These are phyloP conservation scores for Athetis lepigone DNA, from an alignment of 2,888 invertebrate species.

Conservation along the genomic window DNA sequence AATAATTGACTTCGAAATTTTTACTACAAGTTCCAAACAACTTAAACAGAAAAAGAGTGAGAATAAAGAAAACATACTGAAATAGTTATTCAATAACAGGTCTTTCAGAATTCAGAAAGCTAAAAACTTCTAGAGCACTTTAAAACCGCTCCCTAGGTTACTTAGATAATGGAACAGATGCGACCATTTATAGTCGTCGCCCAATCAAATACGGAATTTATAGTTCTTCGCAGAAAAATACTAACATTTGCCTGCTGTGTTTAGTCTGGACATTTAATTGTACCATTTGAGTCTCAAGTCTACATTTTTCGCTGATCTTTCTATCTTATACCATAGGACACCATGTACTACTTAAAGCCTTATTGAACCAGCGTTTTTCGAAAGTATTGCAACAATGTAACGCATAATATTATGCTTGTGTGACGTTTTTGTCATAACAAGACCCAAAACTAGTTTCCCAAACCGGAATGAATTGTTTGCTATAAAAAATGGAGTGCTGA, in stretches of 20 bases:
- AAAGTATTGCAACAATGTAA: constrained; percentile 35
- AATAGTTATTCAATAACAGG: too few species aligned
- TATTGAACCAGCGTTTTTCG: constrained; percentile 15
- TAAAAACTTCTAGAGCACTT: neutral
- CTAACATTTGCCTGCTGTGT: constrained; percentile 23
- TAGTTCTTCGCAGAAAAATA: neutral
- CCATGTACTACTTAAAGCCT: constrained; percentile 12
- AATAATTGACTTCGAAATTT: neutral
- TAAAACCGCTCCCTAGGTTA: neutral
- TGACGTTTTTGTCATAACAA: constrained; percentile 32
- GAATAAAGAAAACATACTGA: neutral
- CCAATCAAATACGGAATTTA: neutral
- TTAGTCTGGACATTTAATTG: constrained; percentile 32
- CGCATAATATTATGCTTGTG: constrained; percentile 10
- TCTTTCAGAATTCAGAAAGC: neutral
- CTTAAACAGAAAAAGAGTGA: too few species aligned
- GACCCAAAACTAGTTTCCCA: constrained; percentile 34
- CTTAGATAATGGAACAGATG: neutral
- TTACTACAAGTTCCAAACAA: too few species aligned
- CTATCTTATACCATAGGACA: neutral
- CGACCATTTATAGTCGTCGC: neutral
- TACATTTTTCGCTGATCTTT: neutral
- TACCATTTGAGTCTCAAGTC: neutral
- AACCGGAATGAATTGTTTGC: constrained; percentile 24
- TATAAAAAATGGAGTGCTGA: constrained; percentile 34